phyloP scores from a whole-genome alignment of 2,888 invertebrate genomes.

The Diaperis boleti region DNA sequence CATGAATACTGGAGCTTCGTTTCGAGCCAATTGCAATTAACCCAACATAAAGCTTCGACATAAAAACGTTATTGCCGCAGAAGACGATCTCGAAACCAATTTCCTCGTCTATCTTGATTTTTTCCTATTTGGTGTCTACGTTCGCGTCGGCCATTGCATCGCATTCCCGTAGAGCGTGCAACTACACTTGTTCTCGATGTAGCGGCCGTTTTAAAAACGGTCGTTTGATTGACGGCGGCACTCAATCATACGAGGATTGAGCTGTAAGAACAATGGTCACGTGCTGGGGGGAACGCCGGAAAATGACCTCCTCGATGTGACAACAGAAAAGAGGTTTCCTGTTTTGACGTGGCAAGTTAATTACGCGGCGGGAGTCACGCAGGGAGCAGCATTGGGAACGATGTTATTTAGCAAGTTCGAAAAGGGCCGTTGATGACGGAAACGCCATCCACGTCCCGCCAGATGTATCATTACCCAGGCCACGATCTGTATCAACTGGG shows the following conservation, averaged over 20 bases:
- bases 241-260: slow-evolving; percentile 46
- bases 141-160: neutral
- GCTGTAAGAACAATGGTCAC: slow-evolving; percentile 49
- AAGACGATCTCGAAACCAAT: neutral
- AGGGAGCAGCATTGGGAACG: neutral
- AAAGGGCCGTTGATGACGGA: slow-evolving; percentile 3
- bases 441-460: neutral
- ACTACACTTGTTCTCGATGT: slow-evolving; percentile 34
- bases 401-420: neutral
- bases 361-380: slow-evolving; percentile 25
- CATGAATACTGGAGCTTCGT: no score
- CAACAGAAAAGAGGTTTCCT: neutral
- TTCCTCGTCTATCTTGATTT: neutral
- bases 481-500: slow-evolving; percentile 41
- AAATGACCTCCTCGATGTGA: no score
- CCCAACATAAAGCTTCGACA: neutral
- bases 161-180: slow-evolving; percentile 24
- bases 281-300: slow-evolving; percentile 15
- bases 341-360: slow-evolving; percentile 15
- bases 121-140: neutral
- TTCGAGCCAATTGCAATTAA: no score
- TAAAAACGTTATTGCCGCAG: neutral
- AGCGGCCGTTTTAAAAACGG: slow-evolving; percentile 33
- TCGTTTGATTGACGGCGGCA: slow-evolving; percentile 47
- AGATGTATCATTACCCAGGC: slow-evolving; percentile 38